These are phyloP conservation scores for Galerucella pusilla DNA, from an alignment of 2,888 invertebrate genomes.

Conservation along the genomic window DNA sequence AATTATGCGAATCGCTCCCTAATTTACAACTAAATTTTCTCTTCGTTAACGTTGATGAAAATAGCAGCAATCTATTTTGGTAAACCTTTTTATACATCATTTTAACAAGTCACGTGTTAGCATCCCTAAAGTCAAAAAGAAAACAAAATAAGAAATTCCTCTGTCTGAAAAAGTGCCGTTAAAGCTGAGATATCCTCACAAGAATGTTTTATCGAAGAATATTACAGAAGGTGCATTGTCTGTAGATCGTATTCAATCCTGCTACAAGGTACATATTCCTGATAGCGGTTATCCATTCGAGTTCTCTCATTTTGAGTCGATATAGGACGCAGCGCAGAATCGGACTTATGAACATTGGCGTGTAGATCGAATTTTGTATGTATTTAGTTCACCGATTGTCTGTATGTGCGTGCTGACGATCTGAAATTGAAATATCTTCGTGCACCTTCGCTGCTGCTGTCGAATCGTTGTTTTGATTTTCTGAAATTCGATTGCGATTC, in stretches of 20 bases:
- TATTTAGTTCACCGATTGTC: background rate
- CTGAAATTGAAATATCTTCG: slow-evolving; percentile 39
- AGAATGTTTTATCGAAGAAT: background rate
- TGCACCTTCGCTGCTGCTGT: slow-evolving; percentile 37
- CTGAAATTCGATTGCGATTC: slow-evolving; percentile 31
- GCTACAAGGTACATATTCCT: slow-evolving; percentile 26
- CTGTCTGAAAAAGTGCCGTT: slow-evolving; percentile 3
- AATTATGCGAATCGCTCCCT: slow-evolving; percentile 4
- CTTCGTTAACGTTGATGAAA: slow-evolving; percentile 1
- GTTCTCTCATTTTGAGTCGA: background rate
- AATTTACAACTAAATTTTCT: background rate
- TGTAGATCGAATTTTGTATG: slow-evolving; percentile 18
- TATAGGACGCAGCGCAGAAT: background rate
- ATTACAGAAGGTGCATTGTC: slow-evolving; percentile 3
- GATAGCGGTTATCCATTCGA: slow-evolving; percentile 8
- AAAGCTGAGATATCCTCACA: background rate
- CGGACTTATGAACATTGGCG: slow-evolving; percentile 6
- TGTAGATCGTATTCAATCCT: slow-evolving; percentile 20
- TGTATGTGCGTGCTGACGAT: slow-evolving; percentile 14
- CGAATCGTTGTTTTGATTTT: slow-evolving; percentile 43
- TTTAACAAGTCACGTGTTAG: background rate
- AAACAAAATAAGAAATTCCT: slow-evolving; percentile 12
- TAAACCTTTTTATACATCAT: slow-evolving; percentile 10
- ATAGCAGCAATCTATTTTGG: slow-evolving; percentile 24
- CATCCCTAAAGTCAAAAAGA: slow-evolving; percentile 15